phyloP scores from a whole-genome alignment of 2,888 invertebrate genomes.

The Agonopterix subpropinquella region DNA sequence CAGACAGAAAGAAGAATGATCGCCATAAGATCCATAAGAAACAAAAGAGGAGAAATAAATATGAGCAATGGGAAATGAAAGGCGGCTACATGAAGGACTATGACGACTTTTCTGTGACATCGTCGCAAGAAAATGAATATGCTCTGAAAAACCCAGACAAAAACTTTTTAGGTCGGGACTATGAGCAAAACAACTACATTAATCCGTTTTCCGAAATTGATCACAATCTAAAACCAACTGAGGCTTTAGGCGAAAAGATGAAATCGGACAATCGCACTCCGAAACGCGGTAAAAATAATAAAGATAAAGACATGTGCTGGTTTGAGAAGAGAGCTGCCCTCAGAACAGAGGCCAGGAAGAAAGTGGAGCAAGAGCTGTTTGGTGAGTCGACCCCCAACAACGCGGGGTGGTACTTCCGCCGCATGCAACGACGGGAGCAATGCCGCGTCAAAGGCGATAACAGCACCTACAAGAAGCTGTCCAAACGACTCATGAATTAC shows the following conservation, averaged over 20 bases:
- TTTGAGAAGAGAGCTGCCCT: constrained; percentile 49
- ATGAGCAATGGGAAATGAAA: constrained; percentile 67
- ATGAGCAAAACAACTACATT: constrained; percentile 24
- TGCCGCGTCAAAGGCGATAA: constrained; percentile 57
- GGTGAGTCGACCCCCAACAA: constrained; percentile 44
- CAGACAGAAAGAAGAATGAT: constrained; percentile 51
- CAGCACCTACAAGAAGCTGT: constrained; percentile 43
- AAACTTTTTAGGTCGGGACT: constrained; percentile 25
- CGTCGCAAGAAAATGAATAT: constrained; percentile 37
- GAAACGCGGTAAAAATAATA: constrained; percentile 16
- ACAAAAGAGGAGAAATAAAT: constrained; percentile 59
- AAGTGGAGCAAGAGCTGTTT: constrained; percentile 49
- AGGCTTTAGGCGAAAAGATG: constrained; percentile 4
- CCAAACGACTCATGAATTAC: constrained; percentile 52
- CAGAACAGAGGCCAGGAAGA: constrained; percentile 53
- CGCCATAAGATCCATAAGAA: constrained; percentile 54
- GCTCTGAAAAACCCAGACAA: constrained; percentile 27
- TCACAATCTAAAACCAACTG: constrained; percentile 5
- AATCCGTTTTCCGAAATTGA: constrained; percentile 27
- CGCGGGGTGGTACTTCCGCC: constrained; percentile 65
- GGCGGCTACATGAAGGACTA: constrained; percentile 57
- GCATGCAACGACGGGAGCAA: constrained; percentile 64
- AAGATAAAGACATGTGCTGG: constrained; percentile 37
- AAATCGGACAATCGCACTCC: constrained; percentile 14
- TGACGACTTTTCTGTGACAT: constrained; percentile 44